Conservation (phyloP, 2,888 invertebrate species). For the Zelleria hepariella region DNA sequence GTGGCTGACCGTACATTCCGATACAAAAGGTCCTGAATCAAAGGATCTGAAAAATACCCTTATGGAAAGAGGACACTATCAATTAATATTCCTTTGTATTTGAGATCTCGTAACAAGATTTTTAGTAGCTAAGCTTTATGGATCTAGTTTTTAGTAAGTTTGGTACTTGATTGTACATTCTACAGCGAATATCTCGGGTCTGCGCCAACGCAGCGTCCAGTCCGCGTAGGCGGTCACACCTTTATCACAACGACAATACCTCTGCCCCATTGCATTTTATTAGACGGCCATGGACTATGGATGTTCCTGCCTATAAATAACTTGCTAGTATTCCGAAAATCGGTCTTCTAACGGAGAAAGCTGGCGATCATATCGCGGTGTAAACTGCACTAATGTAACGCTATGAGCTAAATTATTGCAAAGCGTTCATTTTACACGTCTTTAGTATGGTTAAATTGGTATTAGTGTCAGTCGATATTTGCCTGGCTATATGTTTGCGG, state of each 20-base stretch:
- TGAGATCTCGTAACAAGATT: too few relatives aligned
- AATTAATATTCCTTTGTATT: too few relatives aligned
- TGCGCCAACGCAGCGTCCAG: slow-evolving; percentile 27
- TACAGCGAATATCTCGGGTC: background rate
- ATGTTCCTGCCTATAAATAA: background rate
- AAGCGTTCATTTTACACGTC: background rate
- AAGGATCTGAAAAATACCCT: too few relatives aligned
- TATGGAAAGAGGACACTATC: too few relatives aligned
- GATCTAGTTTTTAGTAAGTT: background rate
- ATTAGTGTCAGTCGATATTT: background rate
- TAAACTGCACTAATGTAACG: too few relatives aligned
- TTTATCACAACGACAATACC: slow-evolving; percentile 52
- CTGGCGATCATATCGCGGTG: background rate
- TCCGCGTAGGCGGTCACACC: slow-evolving; percentile 58
- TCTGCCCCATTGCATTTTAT: slow-evolving; percentile 44
- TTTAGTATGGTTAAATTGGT: background rate
- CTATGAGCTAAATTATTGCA: background rate
- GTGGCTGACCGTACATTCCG: too few relatives aligned
- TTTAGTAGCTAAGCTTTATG: too few relatives aligned
- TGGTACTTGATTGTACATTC: background rate
- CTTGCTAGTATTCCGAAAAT: background rate
- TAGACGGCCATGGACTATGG: slow-evolving; percentile 20
- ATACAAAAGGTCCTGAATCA: too few relatives aligned
- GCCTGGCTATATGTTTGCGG: background rate
- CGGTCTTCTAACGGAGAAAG: background rate